Base-by-base conservation (phyloP, 2,113 vertebrate species). In the Choloepus hoffmanni region DNA sequence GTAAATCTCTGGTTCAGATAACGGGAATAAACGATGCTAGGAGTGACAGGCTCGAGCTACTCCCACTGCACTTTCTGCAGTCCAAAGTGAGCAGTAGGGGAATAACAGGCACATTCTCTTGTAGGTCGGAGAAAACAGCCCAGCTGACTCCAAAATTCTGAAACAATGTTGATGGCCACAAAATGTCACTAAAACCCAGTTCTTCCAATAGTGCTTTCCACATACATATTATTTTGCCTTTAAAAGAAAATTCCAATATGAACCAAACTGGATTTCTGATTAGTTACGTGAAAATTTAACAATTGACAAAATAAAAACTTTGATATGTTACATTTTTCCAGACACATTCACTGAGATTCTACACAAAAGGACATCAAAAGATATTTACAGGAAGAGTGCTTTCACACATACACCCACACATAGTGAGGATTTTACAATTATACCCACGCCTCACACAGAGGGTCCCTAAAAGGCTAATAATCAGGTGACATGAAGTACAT, bases 331-430 rank as follows among this genome's bases (percentile, higher is more conserved):
- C 26, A 88, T 78, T 50, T 89, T 94, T 96, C 79, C 91, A 96
- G 78, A 97, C 74, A 96, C 60, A 90, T 50, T 97, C 94, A 72
- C 77, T 76, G 50, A 85, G 53, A 91, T 83, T 95, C 79, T 89
- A 96, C 92, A 97, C 62, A 96, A 90, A 94, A n/a, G 77, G 70
- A 6, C 74, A 96, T 76, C 85, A 97, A 95, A 97, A 95, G 93
- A 19, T 95, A 97, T 94, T 97, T 96, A 97, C 96, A 98, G 83
- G 36, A 90, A 86, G 63, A 95, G 94, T 91, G 48, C 68, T 84
- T 92, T 79, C 86, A 62, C 45, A 85, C 10, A 16, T n/a, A 90
- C 24, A 70, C 33, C 73, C 87, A 76, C 24, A 78, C 45, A 63
- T 53, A 70, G 58, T 68, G 72, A 95, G 94, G 85, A 91, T 24